phyloP scores from a whole-genome alignment of 2,797 vertebrate genomes.

The Rhinichthys osculus region DNA sequence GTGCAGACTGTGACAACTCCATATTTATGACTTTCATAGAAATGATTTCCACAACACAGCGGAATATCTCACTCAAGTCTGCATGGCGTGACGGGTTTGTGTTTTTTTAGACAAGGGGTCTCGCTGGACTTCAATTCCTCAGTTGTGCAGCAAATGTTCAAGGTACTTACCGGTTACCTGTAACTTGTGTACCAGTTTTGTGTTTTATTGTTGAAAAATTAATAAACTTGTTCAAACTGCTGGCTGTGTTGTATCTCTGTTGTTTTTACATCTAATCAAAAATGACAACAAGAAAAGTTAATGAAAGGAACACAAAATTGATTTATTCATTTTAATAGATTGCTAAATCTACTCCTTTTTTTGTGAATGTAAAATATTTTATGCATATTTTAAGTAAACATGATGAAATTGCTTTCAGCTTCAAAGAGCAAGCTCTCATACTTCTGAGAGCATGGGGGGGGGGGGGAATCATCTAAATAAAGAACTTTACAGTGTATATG shows the following conservation, averaged over 20 bases:
- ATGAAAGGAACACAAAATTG: constrained; percentile 16
- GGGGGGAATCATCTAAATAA: not conserved
- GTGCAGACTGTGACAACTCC: not conserved
- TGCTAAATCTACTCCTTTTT: not conserved
- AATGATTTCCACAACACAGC: not conserved
- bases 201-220: constrained; percentile 69
- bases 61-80: not conserved
- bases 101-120: constrained; percentile 16
- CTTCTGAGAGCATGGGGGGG: too few relatives aligned
- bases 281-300: not conserved
- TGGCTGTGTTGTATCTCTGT: not conserved
- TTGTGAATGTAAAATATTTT: constrained; percentile 9
- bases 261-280: not conserved
- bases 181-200: constrained; percentile 68
- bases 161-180: constrained; percentile 62
- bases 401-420: not conserved
- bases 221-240: constrained; percentile 76
- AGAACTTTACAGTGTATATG: not conserved
- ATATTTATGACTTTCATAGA: not conserved
- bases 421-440: too few relatives aligned
- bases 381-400: not conserved
- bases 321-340: not conserved
- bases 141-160: constrained; percentile 63
- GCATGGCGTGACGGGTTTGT: not conserved
- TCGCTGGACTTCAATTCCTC: constrained; percentile 47